Base-by-base conservation (phyloP, 2,888 invertebrate genomes). In the Strigamia crassipes region DNA sequence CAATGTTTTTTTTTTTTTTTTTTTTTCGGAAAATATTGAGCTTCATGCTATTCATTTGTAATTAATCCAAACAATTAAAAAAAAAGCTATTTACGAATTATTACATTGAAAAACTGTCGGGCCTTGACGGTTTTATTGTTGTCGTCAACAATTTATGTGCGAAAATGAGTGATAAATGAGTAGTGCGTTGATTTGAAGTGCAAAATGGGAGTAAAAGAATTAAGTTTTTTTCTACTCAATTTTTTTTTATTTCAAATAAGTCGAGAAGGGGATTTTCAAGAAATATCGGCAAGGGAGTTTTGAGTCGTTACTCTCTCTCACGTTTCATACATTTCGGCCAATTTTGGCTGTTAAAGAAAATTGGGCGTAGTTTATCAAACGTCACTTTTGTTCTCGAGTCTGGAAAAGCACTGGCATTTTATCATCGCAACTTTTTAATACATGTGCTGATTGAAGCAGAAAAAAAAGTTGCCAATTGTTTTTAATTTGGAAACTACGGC, bases 311-410 rank as follows among this genome's bases (percentile, higher is more conserved):
- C 27, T 66, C 66, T 66, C 66, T 66, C 66, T 66, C 66, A 66
- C 66, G 66, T 66, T 66, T 66, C 66, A 66, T 66, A 66, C 66
- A 66, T 66, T 66, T 66, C 13, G 66, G 27, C 66, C 66, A 66
- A 66, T 66, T 66, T 66, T 66, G 27, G 66, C 66, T 66, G 66
- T 66, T 66, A 66, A 66, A 66, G 66, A 66, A 66, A 66, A 66
- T 66, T 66, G 66, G 66, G 12, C 27, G 66, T 66, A 66, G 66
- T 66, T 66, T 66, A 27, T 66, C 66, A 66, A 66, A 66, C 66
- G 66, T 66, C 66, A 66, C 66, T 66, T 66, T 66, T 66, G 66
- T 66, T 66, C 66, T 66, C 66, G 3, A 27, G 27, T 66, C 13
- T 15, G 3, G 27, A 66, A 27, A 66, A 23, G 66, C 66, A 61